phyloP scores from a whole-genome alignment of 2,888 invertebrate species.

The Tenthredo livida region DNA sequence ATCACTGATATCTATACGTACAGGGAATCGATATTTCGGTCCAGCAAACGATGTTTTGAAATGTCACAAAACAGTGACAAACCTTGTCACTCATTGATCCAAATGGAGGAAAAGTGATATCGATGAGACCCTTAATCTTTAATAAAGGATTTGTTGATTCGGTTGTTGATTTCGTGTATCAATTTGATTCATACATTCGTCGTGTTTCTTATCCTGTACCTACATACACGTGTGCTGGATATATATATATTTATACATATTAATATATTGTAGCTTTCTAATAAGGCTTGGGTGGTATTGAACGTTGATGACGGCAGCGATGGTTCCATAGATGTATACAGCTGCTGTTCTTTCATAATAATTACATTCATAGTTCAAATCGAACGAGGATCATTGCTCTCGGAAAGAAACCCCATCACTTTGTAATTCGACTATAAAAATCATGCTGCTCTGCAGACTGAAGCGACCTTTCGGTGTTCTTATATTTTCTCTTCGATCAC shows the following conservation, averaged over 20 bases:
- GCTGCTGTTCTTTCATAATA: slow-evolving; percentile 12
- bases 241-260: background rate
- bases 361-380: background rate
- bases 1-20: background rate
- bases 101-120: background rate
- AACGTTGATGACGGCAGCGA: slow-evolving; percentile 18
- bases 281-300: slow-evolving; percentile 36
- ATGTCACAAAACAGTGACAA: background rate
- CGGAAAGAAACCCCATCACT: background rate
- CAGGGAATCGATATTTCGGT: background rate
- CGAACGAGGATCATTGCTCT: background rate
- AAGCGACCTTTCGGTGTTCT: background rate
- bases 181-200: background rate
- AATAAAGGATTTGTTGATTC: background rate
- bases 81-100: background rate
- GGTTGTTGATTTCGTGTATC: background rate
- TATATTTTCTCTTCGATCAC: background rate
- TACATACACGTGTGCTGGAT: background rate
- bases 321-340: background rate
- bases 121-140: background rate
- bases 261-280: slow-evolving; percentile 28
- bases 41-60: background rate
- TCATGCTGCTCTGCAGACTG: background rate
- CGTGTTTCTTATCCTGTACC: background rate
- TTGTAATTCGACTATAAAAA: background rate